These are phyloP conservation scores for Tipula vernalis DNA, from an alignment of 2,888 invertebrate species.

Conservation along the genomic window DNA sequence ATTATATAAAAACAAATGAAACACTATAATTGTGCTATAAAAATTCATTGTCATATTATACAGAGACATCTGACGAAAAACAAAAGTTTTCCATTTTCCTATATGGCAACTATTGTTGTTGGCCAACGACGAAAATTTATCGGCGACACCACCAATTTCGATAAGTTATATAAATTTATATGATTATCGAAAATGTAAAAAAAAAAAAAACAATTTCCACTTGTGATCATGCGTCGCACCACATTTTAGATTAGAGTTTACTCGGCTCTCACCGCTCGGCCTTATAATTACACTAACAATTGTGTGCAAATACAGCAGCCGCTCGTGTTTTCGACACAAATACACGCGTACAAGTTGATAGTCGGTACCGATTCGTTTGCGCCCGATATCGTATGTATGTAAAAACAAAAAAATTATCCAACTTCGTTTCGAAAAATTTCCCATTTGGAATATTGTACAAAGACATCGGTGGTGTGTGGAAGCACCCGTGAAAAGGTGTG, in stretches of 20 bases:
- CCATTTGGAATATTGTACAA: slow-evolving; percentile 10
- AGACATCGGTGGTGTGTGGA: slow-evolving; percentile 12
- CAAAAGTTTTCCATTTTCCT: neutral
- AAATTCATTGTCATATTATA: neutral
- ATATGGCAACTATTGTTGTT: neutral
- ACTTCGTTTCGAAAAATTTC: slow-evolving; percentile 5
- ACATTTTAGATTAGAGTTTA: neutral
- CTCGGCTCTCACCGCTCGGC: neutral
- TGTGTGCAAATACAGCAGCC: neutral
- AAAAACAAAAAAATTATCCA: neutral
- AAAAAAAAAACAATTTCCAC: neutral
- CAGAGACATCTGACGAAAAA: neutral
- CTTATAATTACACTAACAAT: neutral
- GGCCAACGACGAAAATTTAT: neutral
- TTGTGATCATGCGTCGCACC: neutral
- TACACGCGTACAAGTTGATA: neutral
- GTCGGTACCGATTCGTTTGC: neutral
- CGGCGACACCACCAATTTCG: neutral
- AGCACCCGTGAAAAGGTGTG: slow-evolving; percentile 20
- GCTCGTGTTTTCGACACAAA: neutral
- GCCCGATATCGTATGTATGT: neutral
- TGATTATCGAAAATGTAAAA: neutral
- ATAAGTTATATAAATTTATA: neutral
- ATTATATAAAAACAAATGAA: too few relatives aligned
- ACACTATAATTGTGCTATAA: neutral